Conservation (phyloP, 2,797 vertebrate species). For the Tauraco hartlaubi region DNA sequence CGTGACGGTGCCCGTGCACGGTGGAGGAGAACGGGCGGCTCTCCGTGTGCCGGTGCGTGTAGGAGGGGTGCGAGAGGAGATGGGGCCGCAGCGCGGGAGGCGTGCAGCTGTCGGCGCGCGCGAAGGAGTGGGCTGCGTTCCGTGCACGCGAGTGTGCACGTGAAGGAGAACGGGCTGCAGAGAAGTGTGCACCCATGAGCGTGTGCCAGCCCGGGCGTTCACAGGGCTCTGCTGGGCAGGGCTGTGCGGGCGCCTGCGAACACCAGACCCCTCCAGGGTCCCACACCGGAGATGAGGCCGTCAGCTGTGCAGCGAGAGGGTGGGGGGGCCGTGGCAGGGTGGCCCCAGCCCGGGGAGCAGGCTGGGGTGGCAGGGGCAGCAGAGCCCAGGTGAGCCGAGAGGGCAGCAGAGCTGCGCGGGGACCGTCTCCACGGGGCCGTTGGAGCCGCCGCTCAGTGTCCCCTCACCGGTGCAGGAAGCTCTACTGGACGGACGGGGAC, state of each 20-base stretch:
- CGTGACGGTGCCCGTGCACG: fast-evolving
- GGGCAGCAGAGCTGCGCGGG: not conserved
- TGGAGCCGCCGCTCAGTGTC: not conserved
- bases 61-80: not conserved
- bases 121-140: not conserved
- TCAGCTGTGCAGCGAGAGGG: not conserved
- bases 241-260: fast-evolving
- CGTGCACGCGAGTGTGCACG: fast-evolving
- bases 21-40: not conserved
- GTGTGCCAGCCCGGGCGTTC: not conserved
- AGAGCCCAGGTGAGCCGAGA: not conserved
- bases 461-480: conserved; percentile 80
- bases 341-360: not conserved
- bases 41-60: fast-evolving
- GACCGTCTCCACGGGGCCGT: fast-evolving
- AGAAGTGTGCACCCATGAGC: fast-evolving
- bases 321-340: no score
- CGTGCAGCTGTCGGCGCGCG: fast-evolving
- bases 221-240: not conserved
- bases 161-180: not conserved
- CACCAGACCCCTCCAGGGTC: not conserved
- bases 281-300: fast-evolving
- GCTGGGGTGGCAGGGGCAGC: not conserved
- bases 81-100: not conserved
- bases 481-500: conserved; percentile 97